A percentile compares a stretch with the other conserved stretches of the same genome.
Conservation (phyloP, 2,113 vertebrate genomes). For the Ciconia maguari region DNA sequence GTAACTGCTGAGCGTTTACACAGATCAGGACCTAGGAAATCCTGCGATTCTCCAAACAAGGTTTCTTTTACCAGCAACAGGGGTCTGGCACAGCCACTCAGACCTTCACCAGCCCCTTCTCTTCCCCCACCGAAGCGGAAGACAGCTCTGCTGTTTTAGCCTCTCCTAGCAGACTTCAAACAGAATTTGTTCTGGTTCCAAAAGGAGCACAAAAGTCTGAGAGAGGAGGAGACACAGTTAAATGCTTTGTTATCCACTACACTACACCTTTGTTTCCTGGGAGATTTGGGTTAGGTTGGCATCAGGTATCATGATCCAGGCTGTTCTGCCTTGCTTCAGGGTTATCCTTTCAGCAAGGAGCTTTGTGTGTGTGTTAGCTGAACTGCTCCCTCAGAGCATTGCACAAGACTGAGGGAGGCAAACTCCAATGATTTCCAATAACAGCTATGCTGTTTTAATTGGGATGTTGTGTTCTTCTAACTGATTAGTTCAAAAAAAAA, state of each 20-base stretch:
- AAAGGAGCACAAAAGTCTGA: not conserved
- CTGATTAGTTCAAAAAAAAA: not conserved
- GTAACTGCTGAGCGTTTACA: not conserved
- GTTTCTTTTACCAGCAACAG: not conserved
- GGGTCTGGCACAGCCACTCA: not conserved
- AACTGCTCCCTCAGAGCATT: not conserved
- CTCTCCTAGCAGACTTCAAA: not conserved
- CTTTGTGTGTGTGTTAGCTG: constrained; percentile 7
- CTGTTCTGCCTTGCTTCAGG: constrained; percentile 3
- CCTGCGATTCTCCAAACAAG: not conserved
- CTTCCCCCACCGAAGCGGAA: not conserved
- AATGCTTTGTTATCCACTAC: constrained; percentile 24
- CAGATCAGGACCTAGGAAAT: not conserved
- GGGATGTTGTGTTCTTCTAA: constrained; percentile 34
- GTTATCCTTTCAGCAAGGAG: constrained; percentile 41
- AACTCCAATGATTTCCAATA: constrained; percentile 43
- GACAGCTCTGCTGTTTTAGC: not conserved
- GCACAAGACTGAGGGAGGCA: not conserved
- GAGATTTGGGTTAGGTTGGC: constrained; percentile 24
- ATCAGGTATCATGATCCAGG: constrained; percentile 6
- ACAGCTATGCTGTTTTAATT: not conserved
- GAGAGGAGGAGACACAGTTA: not conserved
- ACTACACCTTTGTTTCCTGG: constrained; percentile 57
- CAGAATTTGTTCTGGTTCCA: not conserved
- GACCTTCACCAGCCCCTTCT: not conserved